Percentiles rank a stretch among this genome's conserved stretches.
These are phyloP conservation scores for Ormyrus rosae DNA, from an alignment of 2,888 invertebrate genomes.

Conservation along the genomic window DNA sequence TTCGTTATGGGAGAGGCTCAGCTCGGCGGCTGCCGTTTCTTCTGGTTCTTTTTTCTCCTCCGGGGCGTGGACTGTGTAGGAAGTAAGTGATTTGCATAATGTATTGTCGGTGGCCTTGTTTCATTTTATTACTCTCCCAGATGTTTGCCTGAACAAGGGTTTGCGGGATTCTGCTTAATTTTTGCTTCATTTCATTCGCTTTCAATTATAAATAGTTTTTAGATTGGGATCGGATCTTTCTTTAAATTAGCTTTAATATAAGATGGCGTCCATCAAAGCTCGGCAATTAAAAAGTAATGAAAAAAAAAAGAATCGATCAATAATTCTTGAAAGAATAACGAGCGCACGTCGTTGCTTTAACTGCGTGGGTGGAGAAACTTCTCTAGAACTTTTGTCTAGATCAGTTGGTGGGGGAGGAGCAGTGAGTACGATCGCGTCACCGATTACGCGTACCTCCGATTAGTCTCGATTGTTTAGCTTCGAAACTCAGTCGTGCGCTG, in stretches of 20 bases:
- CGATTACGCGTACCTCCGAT: not conserved
- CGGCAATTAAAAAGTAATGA: constrained; percentile 25
- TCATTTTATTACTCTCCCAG: constrained; percentile 20
- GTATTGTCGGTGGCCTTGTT: constrained; percentile 37
- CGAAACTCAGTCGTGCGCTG: not conserved
- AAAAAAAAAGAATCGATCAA: not conserved
- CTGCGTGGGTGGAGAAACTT: constrained; percentile 19
- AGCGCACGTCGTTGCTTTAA: not conserved
- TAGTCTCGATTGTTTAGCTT: constrained; percentile 18
- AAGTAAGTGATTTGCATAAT: constrained; percentile 52
- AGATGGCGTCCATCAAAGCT: not conserved
- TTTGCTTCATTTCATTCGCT: too few relatives aligned
- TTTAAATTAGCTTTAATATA: not conserved
- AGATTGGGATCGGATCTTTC: too few relatives aligned
- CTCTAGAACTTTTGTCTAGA: constrained; percentile 28
- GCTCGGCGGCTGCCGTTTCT: too few relatives aligned
- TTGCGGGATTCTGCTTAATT: too few relatives aligned
- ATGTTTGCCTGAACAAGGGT: not conserved
- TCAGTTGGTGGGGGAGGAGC: constrained; percentile 27
- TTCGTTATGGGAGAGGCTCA: constrained; percentile 30
- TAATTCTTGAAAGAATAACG: not conserved
- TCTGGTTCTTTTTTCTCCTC: constrained; percentile 1
- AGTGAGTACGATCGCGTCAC: not conserved
- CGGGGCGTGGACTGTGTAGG: constrained; percentile 43
- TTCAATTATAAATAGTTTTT: too few relatives aligned